phyloP scores from a whole-genome alignment of 2,888 invertebrate genomes.

The Dolichopus griseipennis region DNA sequence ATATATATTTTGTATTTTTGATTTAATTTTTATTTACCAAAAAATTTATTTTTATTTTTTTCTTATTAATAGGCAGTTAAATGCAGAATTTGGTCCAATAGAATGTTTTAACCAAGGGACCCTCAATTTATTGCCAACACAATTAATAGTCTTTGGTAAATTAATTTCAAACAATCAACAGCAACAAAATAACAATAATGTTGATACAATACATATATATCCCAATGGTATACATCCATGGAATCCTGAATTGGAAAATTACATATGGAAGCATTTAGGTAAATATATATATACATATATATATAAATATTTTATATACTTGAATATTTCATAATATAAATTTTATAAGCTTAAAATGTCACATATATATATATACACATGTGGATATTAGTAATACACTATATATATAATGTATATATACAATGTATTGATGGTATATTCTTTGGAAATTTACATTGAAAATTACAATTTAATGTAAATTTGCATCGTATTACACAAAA shows the following conservation, averaged over 20 bases:
- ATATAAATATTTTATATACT: neutral
- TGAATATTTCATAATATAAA: too few species aligned
- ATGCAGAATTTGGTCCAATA: constrained; percentile 39
- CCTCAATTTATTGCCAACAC: constrained; percentile 40
- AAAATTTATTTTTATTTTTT: constrained; percentile 9
- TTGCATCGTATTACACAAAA: too few species aligned
- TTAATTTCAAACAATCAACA: constrained; percentile 28
- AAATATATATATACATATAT: constrained; percentile 22
- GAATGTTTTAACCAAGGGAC: constrained; percentile 40
- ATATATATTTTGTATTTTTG: too few species aligned
- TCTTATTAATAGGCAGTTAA: constrained; percentile 36
- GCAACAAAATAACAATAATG: constrained; percentile 17
- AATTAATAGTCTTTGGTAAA: constrained; percentile 43
- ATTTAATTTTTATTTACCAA: too few species aligned
- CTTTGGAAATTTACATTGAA: too few species aligned
- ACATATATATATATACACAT: too few species aligned
- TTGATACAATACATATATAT: constrained; percentile 37
- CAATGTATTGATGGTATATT: too few species aligned
- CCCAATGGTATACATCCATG: constrained; percentile 41
- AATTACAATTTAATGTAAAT: too few species aligned
- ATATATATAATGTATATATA: too few species aligned
- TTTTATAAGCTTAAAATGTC: too few species aligned
- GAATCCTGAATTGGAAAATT: constrained; percentile 40
- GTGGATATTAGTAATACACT: too few species aligned
- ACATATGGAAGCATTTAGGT: constrained; percentile 44